phyloP scores from a whole-genome alignment of 30 jellyfish, hydroid and myxozoan genomes.

The Pseudorhiza aurosa region DNA sequence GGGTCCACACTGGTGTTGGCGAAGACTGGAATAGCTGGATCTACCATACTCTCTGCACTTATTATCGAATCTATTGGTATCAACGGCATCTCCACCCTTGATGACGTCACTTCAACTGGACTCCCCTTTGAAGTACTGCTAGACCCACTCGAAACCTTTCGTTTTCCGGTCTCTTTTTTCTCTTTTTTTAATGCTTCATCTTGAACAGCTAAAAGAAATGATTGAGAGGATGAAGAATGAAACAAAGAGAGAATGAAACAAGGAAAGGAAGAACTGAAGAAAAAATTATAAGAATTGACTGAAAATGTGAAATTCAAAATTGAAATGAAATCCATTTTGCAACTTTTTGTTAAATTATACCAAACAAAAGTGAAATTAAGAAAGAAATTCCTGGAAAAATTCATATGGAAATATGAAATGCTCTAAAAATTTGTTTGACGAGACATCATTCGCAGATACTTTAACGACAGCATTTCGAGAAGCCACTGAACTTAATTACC shows the following conservation, averaged over 20 bases:
- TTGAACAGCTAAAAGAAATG: slow-evolving; percentile 70
- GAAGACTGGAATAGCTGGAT: slow-evolving; percentile 77
- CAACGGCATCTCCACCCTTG: slow-evolving; percentile 65
- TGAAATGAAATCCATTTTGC: background rate
- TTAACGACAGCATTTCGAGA: too few relatives aligned
- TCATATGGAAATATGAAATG: too few relatives aligned
- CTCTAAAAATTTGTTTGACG: too few relatives aligned
- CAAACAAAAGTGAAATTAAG: too few relatives aligned
- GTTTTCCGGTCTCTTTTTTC: slow-evolving; percentile 48
- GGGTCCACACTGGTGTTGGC: slow-evolving; percentile 78
- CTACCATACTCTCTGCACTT: slow-evolving; percentile 86
- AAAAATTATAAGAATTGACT: too few relatives aligned
- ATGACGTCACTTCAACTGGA: slow-evolving; percentile 80
- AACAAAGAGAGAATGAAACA: too few relatives aligned
- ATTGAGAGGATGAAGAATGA: too few relatives aligned
- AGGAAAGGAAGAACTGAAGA: too few relatives aligned
- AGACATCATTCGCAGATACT: too few relatives aligned
- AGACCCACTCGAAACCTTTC: slow-evolving; percentile 31
- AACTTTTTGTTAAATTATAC: too few relatives aligned
- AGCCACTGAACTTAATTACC: too few relatives aligned
- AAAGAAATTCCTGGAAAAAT: too few relatives aligned
- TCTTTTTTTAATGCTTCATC: slow-evolving; percentile 78
- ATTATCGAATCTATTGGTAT: slow-evolving; percentile 72
- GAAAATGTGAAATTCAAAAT: background rate
- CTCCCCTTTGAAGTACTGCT: slow-evolving; percentile 64